Evolutionary conservation across 2,113 vertebrate species (phyloP), one percentile per base, ranked within the genome.

Genomic region (Lagopus leucura): DNA sequence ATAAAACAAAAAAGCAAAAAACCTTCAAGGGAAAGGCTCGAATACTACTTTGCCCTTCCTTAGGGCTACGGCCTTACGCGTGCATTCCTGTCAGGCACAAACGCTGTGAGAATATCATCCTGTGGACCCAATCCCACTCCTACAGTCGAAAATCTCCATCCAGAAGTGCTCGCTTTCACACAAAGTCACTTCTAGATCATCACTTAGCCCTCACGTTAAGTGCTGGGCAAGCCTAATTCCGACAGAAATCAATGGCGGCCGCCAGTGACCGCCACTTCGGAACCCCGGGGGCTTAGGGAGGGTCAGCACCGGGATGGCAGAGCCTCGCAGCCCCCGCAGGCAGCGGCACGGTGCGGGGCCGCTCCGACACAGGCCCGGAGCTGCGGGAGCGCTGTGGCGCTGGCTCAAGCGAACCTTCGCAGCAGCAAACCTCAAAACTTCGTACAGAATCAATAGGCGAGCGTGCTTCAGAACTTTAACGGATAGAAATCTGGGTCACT

Each of bases 211-310:
- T 6, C n/a, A 84, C 40, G 52, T 91, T 82, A 75, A 86, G 70
- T 34, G 86, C 93, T 88, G 69, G 94, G 48, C 69, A 88, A 90
- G 82, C 61, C 85, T 81, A 94, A 94, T 83, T 88, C 82, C 69
- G 71, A 83, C 13, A 80, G 55, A 95, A 91, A 95, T 88, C 95
- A 74, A 94, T 13, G 21, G 69, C 82, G 83, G 88, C 89, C 75
- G 75, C 21, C 43, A 93, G 52, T 34, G 82, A 86, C 61, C 69
- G 4, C 65, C 43, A 77, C 77, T 91, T 90, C 79, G 91, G 79
- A 94, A 88, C 83, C 52, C 21, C 9, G 64, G 45, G 14, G 88
- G 43, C 27, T 54, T 25, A 16, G 15, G 27, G 52, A 54, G 57
- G 40, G 64, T 90, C 66, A 61, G 72, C 80, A 81, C 88, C 18